phyloP scores from a whole-genome alignment of 1,140 invertebrate genomes.

The Steinernema feltiae region DNA sequence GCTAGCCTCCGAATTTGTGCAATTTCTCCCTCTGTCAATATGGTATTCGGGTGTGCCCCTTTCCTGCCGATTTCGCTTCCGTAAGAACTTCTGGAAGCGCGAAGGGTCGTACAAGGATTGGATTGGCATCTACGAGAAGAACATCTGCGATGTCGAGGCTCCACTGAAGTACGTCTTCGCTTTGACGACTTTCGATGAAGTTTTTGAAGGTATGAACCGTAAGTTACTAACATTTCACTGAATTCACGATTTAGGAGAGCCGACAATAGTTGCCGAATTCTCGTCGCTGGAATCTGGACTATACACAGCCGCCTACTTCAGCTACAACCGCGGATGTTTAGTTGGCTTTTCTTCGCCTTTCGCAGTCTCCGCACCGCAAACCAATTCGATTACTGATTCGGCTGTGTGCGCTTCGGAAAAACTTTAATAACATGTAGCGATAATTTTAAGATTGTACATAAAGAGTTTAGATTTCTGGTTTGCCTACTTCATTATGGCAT shows the following conservation, averaged over 20 bases:
- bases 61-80: conserved; percentile 25
- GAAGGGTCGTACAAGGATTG: conserved; percentile 33
- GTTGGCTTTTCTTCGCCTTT: conserved; percentile 26
- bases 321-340: conserved; percentile 23
- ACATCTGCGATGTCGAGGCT: conserved; percentile 19
- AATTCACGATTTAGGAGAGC: background rate
- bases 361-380: background rate
- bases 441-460: no score
- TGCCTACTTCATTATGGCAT: no score
- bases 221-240: background rate
- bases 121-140: conserved; percentile 28
- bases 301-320: conserved; percentile 30
- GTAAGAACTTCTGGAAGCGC: conserved; percentile 17
- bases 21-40: conserved; percentile 25
- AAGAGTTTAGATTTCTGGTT: no score
- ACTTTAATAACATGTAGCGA: no score
- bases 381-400: background rate
- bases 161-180: background rate
- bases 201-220: background rate
- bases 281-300: conserved; percentile 17
- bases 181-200: background rate
- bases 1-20: background rate
- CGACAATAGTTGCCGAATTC: conserved; percentile 27
- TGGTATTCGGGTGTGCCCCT: conserved; percentile 33
- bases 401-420: background rate